Evolutionary conservation across 2,113 vertebrate genomes (phyloP), one percentile per base, ranked within the genome.

Genomic region (Eleginops maclovinus): DNA sequence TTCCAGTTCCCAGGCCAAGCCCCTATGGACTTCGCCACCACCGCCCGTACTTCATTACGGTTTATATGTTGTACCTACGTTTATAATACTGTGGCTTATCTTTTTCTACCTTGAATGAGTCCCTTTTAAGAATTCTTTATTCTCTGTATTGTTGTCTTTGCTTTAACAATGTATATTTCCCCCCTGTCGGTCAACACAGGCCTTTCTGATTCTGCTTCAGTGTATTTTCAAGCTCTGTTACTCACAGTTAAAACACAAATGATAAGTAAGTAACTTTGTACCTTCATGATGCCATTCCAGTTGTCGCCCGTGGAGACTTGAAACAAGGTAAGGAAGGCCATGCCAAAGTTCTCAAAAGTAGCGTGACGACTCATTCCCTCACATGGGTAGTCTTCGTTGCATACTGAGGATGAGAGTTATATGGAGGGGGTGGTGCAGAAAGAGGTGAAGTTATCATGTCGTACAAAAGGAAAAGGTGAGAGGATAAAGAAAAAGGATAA

Each of bases 251-350:
- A 22, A 22, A 21, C 43, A 53, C 46, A 59, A 36, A 64, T 26
- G 12, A 3, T 14, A 26, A 51, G 4, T 4, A 19, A 19, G 56
- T 40, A 16, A 3, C 40, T 36, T 28, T 51, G 12, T 92, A 99
- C 98, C 97, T 99, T 99, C 98, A 99, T 99, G 74, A 99, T 99
- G 86, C 98, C 98, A 0, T 99, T 99, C 98, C 98, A 99, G 93
- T 99, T 99, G 93, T 99, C 98, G 0, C 98, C 98, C 0, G 98
- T 99, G 85, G 98, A 99, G 87, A 99, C 98, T 91, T 98, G 97
- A 93, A 99, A 99, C 71, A 99, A 97, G 0, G 98, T 99, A 89
- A 99, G 96, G 91, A 99, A 99, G 59, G 98, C 98, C 98, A 99
- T 99, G 91, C 98, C 98, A 3, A 99, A 99, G 92, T 99, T 99